Evolutionary conservation across 2,113 vertebrate species (phyloP), one percentile per base, ranked within the genome.

Genomic region (Natator depressus): DNA sequence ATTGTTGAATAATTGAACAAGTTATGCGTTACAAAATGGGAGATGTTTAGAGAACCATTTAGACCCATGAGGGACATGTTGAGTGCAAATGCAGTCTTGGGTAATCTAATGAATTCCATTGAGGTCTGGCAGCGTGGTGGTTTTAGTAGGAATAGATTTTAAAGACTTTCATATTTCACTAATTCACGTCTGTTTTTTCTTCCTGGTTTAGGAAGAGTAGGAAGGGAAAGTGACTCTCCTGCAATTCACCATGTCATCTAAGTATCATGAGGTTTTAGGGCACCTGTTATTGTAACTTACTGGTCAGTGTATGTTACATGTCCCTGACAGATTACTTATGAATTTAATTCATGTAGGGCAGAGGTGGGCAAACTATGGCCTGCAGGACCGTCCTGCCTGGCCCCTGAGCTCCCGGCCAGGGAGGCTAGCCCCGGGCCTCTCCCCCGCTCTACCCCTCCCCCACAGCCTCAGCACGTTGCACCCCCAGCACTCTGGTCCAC

Each of bases 31-130:
- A 2, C 1, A 5, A 59, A 94, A 92, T 47, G 81, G 88, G 94
- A 94, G 84, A 50, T 54, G 91, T 96, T 65, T 95, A 91, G 82
- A 65, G 82, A 91, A 57, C 90, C 94, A 92, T 35, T 88, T 81
- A 84, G 84, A 88, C 87, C 88, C 91, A 69, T 42, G 95, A 83
- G 96, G 59, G 51, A 1, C 86, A 86, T 93, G 54, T 53, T 25
- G 76, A 94, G 88, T 93, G 82, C 93, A 97, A 93, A 85, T 82
- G 80, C 3, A 35, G 54, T 59, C 75, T 47, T 76, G 84, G 76
- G 81, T 81, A 87, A 76, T 94, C 54, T 87, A 25, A 87, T 84
- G 81, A 92, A 89, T 91, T 96, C 82, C 59, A 72, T 17, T 80
- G 20, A 38, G 81, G 79, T 62, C 83, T 94, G 65, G 53, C 53